Base-by-base conservation (phyloP, 2,797 vertebrate genomes). In the Bovichtus diacanthus region DNA sequence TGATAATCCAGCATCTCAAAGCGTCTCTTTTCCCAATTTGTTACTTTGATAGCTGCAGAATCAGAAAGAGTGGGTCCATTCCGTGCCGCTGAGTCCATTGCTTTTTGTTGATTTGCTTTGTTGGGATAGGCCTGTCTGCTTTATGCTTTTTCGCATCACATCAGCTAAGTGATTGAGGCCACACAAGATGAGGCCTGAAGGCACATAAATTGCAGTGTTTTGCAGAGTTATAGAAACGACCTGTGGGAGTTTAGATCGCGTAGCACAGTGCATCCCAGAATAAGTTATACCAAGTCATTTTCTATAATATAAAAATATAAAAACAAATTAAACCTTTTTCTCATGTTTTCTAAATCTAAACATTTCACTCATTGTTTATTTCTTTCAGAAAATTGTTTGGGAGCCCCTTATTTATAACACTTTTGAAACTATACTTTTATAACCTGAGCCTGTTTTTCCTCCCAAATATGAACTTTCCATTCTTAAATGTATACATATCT, bases 51-150 rank as follows among this genome's bases (percentile, higher is more conserved):
- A 56, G 43, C 27, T 51, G 61, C 53, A 47, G 51, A 31, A 46
- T 80, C 49, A 66, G 54, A 60, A 70, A 65, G 23, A 63, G 23
- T 15, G n/a, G 51, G 47, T 66, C 50, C 21, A 44, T 64, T 78
- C 61, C 0, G 7, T 53, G 58, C 66, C 25, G 15, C 46, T 47
- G 36, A 78, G 25, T 76, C 69, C 59, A 6, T 81, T 70, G 61
- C 61, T 79, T 82, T 78, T 77, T 38, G 74, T 56, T 81, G 65
- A 83, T 90, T 83, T 86, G 72, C 82, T 83, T 75, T 83, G 55
- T 77, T 84, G 38, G 43, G 65, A 82, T 49, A 66, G 25, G 29
- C 31, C 73, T 46, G 55, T 75, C 66, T 83, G 73, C 75, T 80
- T 74, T 62, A 43, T 81, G 74, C 66, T 68, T 80, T 81, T 78